Base-by-base conservation (phyloP, 2,888 invertebrate genomes). In the Caradrina kadenii region DNA sequence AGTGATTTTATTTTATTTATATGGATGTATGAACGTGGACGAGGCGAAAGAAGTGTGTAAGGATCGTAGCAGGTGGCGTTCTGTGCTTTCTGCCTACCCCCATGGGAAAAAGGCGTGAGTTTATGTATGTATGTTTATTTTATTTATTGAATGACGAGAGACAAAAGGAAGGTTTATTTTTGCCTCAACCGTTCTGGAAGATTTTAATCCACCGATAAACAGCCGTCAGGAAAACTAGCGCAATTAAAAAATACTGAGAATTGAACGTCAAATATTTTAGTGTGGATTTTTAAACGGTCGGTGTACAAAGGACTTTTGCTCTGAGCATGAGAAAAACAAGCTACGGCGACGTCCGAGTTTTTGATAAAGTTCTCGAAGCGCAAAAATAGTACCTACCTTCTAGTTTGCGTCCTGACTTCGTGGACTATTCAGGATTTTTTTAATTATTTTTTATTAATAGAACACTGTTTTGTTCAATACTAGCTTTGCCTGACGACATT, bases 271-370 rank as follows among this genome's bases (percentile, higher is more conserved):
- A 80, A 83, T 72, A 72, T 74, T 80, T 75, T 69, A 73, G 39
- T 79, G 59, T 31, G 49, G 21, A 62, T 61, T 82, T 80, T 67
- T 49, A 77, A 80, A 77, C 66, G 78, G 69, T 65, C 19, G 4
- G 54, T 39, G 61, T 52, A 72, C 71, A 78, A 78, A 73, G 69
- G 76, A 81, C 73, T 82, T 78, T 81, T 78, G 64, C 78, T 63
- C 49, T 60, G 63, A 54, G 60, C 26, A 39, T 42, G 73, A 78
- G 69, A 69, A 81, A 83, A 82, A 83, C 71, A 78, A 78, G 83
- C 73, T 71, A 53, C 60, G 31, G 26, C 35, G 21, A 54, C 64
- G 79, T 69, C 54, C 50, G 79, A 81, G 75, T 82, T 83, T 49
- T 35, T 52, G 73, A 78, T 83, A 76, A 77, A 82, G 64, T 62